These are phyloP conservation scores for Ondatra zibethicus DNA, from an alignment of 2,113 vertebrate species.

Conservation along the genomic window DNA sequence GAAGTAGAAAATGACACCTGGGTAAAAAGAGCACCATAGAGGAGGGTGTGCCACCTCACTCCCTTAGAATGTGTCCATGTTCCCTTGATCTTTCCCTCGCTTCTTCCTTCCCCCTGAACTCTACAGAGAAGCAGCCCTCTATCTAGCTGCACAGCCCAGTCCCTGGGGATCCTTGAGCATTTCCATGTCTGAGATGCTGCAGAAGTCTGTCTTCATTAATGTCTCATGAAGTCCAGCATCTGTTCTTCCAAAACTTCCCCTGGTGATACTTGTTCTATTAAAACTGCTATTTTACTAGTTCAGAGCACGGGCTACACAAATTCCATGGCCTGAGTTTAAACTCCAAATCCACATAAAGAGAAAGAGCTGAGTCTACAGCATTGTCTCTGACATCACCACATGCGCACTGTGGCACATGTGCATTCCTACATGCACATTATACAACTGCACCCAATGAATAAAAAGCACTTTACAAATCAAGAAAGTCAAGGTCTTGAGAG, in stretches of 20 bases:
- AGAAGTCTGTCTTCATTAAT: neutral
- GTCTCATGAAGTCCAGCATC: neutral
- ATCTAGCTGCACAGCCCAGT: accelerated
- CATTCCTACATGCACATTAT: no score
- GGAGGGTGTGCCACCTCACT: neutral
- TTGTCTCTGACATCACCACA: neutral
- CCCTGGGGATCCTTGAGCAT: neutral
- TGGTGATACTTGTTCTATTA: neutral
- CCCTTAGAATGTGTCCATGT: neutral
- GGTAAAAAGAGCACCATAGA: neutral
- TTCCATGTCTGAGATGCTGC: neutral
- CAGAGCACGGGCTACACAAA: neutral
- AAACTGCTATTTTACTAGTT: neutral
- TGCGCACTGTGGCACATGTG: neutral
- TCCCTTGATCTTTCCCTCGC: neutral
- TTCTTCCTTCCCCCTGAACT: neutral
- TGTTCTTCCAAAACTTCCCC: neutral
- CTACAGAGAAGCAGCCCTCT: neutral
- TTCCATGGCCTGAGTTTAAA: no score
- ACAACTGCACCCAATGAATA: neutral
- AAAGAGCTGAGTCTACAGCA: neutral
- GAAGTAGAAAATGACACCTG: no score
- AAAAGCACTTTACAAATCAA: neutral
- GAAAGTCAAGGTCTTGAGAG: neutral
- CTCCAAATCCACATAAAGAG: neutral